phyloP scores from a whole-genome alignment of 2,888 invertebrate genomes.

The Schizaphis graminum region DNA sequence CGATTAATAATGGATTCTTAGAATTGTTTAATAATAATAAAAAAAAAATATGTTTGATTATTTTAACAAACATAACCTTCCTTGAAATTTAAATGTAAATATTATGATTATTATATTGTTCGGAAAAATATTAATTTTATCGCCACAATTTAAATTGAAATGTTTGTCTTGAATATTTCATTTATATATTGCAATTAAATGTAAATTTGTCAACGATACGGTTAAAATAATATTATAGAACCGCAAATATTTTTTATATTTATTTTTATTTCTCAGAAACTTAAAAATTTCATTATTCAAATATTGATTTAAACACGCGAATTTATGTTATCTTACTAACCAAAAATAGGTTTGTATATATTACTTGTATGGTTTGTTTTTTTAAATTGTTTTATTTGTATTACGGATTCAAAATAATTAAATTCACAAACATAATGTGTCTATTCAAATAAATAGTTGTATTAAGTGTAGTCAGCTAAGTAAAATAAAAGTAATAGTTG shows the following conservation, averaged over 20 bases:
- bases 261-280: background rate
- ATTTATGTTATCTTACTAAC: background rate
- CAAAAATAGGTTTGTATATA: background rate
- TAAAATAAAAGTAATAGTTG: background rate
- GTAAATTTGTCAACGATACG: background rate
- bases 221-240: background rate
- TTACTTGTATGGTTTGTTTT: background rate
- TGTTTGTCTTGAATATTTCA: background rate
- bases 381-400: background rate
- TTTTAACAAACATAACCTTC: background rate
- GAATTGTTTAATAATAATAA: background rate
- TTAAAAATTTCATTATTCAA: background rate
- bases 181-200: background rate
- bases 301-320: background rate
- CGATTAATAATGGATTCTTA: background rate
- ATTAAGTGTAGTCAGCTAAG: background rate
- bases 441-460: background rate
- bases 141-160: background rate
- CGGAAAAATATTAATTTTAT: background rate
- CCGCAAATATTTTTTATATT: background rate
- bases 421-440: background rate
- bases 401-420: background rate
- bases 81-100: background rate
- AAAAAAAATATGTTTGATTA: background rate
- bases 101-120: background rate